A percentile compares a stretch with the other conserved stretches of the same genome.
Evolutionary conservation across 2,888 invertebrate genomes (phyloP).

Genomic region (Ferrisia virgata): DNA sequence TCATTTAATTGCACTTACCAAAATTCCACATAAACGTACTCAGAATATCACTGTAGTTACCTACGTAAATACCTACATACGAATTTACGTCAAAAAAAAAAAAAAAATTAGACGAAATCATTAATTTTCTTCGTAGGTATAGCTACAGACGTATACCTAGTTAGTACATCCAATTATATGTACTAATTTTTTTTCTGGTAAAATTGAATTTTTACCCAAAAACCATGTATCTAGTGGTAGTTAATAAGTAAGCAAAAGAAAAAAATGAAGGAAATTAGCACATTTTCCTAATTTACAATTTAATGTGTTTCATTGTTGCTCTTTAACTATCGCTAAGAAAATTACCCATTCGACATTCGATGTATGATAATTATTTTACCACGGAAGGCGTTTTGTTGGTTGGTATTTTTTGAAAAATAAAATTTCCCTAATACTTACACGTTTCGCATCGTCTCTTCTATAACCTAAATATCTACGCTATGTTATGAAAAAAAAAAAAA

Average conservation of each 20-base stretch:
- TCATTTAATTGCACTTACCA: not conserved
- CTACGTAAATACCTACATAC: not conserved
- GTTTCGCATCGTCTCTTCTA: not conserved
- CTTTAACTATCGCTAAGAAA: not conserved
- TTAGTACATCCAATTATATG: too few species aligned
- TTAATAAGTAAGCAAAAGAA: too few species aligned
- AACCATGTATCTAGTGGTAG: not conserved
- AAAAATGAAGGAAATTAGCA: not conserved
- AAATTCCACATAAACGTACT: too few species aligned
- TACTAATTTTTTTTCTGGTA: not conserved
- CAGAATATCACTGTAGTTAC: too few species aligned
- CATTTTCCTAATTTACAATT: not conserved
- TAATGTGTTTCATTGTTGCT: not conserved
- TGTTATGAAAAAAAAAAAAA: not conserved
- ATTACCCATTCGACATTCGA: too few species aligned
- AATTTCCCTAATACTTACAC: not conserved
- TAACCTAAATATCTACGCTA: not conserved
- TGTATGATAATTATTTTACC: not conserved
- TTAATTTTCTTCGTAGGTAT: not conserved
- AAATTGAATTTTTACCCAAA: not conserved
- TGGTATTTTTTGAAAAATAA: not conserved
- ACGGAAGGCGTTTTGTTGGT: not conserved
- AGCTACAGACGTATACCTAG: too few species aligned
- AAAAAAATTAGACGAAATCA: not conserved
- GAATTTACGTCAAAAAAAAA: too few species aligned